Conservation (phyloP, 2,113 vertebrate genomes). For the Hymenochirus boettgeri region DNA sequence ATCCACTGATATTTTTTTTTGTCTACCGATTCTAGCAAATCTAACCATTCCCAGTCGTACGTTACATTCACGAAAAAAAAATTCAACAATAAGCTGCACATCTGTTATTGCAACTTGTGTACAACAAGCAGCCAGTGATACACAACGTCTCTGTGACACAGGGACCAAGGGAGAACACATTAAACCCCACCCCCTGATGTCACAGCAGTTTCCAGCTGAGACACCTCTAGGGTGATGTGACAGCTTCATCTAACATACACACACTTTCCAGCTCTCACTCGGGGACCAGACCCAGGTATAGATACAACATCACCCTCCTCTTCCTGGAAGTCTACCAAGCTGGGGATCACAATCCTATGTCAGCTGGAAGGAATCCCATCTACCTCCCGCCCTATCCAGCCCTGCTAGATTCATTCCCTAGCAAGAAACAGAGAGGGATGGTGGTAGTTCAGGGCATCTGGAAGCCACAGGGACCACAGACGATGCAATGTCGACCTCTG, state of each 20-base stretch:
- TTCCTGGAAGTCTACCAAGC: too few relatives aligned
- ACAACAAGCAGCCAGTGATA: too few relatives aligned
- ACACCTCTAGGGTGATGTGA: constrained; percentile 13
- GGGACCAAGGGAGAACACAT: not conserved
- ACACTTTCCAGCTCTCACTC: not conserved
- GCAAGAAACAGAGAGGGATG: constrained; percentile 79
- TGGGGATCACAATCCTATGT: too few relatives aligned
- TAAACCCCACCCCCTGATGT: constrained; percentile 22
- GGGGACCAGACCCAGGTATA: too few relatives aligned
- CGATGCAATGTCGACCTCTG: constrained; percentile 87
- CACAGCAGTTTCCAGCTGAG: not conserved
- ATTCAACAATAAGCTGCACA: too few relatives aligned
- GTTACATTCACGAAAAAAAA: too few relatives aligned
- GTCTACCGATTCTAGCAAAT: too few relatives aligned
- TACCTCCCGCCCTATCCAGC: constrained; percentile 5
- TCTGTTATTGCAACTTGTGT: too few relatives aligned
- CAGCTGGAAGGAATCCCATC: not conserved
- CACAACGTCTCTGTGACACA: not conserved
- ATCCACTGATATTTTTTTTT: too few relatives aligned
- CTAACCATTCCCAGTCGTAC: too few relatives aligned
- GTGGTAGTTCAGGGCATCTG: constrained; percentile 86
- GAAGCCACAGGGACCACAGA: constrained; percentile 69
- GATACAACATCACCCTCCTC: too few relatives aligned
- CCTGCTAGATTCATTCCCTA: not conserved
- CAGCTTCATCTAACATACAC: not conserved